Conservation (phyloP, 1,140 invertebrate genomes). For the Drosophila rufa region DNA sequence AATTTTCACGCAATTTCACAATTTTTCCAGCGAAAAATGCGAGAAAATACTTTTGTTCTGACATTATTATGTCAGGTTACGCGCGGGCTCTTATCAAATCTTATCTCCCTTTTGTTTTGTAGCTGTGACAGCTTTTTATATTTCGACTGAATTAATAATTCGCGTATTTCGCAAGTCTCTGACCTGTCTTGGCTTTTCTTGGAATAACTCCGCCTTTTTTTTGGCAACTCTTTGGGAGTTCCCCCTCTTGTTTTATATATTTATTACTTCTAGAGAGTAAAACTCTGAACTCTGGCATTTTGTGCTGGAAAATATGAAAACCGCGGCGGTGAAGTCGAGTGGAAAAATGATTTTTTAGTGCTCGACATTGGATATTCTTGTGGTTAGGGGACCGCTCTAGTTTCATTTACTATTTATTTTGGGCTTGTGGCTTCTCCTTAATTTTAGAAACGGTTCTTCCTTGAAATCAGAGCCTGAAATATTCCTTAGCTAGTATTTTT, state of each 20-base stretch:
- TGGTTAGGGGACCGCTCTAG: background rate
- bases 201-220: slow-evolving; percentile 1
- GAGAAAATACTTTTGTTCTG: slow-evolving; percentile 44
- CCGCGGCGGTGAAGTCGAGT: slow-evolving; percentile 13
- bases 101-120: slow-evolving; percentile 19
- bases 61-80: slow-evolving; percentile 61
- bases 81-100: slow-evolving; percentile 17
- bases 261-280: slow-evolving; percentile 8
- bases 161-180: slow-evolving; percentile 5
- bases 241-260: slow-evolving; percentile 16
- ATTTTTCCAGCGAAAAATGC: slow-evolving; percentile 21
- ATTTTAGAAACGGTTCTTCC: too few relatives aligned
- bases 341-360: slow-evolving; percentile 35
- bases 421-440: background rate
- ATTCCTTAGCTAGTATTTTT: background rate
- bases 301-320: slow-evolving; percentile 3
- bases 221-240: slow-evolving; percentile 10
- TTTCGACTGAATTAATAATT: slow-evolving; percentile 18
- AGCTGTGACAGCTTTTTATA: slow-evolving; percentile 7
- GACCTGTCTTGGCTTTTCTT: slow-evolving; percentile 17
- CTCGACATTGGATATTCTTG: slow-evolving; percentile 2
- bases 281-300: slow-evolving; percentile 28
- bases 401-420: slow-evolving; percentile 7
- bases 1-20: slow-evolving; percentile 70
- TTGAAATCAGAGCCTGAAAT: background rate